phyloP scores from a whole-genome alignment of 2,888 invertebrate species.

The Acronicta aceris region DNA sequence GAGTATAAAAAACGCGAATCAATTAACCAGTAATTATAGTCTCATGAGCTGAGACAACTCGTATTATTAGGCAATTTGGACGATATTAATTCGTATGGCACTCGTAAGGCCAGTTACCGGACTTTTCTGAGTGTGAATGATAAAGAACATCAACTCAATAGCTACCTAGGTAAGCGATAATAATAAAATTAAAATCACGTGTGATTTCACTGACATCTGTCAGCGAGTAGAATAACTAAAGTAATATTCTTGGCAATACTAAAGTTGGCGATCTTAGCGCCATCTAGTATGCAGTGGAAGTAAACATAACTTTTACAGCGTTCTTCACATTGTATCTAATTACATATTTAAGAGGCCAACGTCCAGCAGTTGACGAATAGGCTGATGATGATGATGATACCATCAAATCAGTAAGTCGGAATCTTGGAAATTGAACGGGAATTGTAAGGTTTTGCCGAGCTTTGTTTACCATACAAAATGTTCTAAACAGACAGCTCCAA shows the following conservation, averaged over 20 bases:
- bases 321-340: too few species aligned
- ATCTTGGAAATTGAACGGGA: too few species aligned
- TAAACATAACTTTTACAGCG: neutral
- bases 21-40: constrained; percentile 31
- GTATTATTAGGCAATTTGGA: neutral
- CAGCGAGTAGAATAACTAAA: constrained; percentile 37
- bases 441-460: neutral
- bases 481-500: neutral
- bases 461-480: constrained; percentile 19
- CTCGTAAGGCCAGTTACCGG: constrained; percentile 28
- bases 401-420: neutral
- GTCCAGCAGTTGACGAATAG: too few species aligned
- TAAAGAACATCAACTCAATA: too few species aligned
- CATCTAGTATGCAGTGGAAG: constrained; percentile 41
- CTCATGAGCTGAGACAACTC: constrained; percentile 9
- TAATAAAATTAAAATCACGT: too few species aligned
- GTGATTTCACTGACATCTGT: constrained; percentile 38
- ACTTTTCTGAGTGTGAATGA: neutral
- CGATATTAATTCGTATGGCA: constrained; percentile 26
- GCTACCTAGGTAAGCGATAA: too few species aligned
- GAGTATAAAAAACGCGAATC: constrained; percentile 36
- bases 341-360: too few species aligned
- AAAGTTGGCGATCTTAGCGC: constrained; percentile 1
- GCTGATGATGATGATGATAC: too few species aligned
- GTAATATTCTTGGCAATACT: neutral